phyloP scores from a whole-genome alignment of 1,140 invertebrate genomes.

The Zophobas atratus region DNA sequence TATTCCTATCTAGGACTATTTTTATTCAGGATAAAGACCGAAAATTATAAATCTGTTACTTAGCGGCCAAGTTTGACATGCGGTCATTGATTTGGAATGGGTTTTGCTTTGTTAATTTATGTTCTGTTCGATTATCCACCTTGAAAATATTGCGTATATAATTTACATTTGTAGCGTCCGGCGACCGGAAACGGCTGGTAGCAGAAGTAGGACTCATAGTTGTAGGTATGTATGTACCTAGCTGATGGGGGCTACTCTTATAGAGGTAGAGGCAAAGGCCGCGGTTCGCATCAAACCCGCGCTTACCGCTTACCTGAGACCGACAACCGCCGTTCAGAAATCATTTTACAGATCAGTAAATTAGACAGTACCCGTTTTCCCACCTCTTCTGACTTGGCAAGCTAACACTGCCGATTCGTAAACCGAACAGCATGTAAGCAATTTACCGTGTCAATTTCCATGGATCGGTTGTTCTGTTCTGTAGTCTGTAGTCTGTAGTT shows the following conservation, averaged over 20 bases:
- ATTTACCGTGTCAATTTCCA: conserved; percentile 48
- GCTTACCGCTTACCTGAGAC: conserved; percentile 7
- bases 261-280: not conserved
- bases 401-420: conserved; percentile 36
- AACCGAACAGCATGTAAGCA: conserved; percentile 45
- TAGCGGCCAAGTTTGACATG: no score
- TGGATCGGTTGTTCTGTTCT: conserved; percentile 44
- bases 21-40: no score
- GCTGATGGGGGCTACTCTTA: not conserved
- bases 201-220: not conserved
- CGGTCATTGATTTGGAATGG: no score
- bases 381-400: conserved; percentile 36
- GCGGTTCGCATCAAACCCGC: not conserved
- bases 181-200: conserved; percentile 14
- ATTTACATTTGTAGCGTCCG: not conserved
- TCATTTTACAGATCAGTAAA: conserved; percentile 41
- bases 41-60: no score
- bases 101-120: no score
- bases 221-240: no score
- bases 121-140: no score
- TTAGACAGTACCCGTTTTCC: conserved; percentile 37
- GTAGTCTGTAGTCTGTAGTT: not conserved
- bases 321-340: conserved; percentile 1
- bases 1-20: no score
- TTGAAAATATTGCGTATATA: no score